Conservation (phyloP, 2,113 vertebrate species). For the Spea multiplicata region DNA sequence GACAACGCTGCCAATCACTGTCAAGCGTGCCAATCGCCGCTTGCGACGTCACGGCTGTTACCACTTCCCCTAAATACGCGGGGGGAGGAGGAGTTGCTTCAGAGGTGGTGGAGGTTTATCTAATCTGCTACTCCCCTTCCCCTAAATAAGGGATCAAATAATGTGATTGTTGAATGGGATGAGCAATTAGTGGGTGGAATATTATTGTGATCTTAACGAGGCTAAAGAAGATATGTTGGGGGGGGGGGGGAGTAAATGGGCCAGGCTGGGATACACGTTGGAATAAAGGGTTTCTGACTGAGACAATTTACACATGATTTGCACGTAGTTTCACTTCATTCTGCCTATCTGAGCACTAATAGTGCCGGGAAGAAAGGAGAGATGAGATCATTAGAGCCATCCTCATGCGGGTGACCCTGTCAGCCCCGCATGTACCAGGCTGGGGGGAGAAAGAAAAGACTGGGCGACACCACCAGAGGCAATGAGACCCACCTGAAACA, state of each 20-base stretch:
- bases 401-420: slow-evolving; percentile 59
- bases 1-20: slow-evolving; percentile 99
- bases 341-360: slow-evolving; percentile 72
- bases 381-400: slow-evolving; percentile 73
- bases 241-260: slow-evolving; percentile 76
- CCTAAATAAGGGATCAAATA: slow-evolving; percentile 80
- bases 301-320: slow-evolving; percentile 76
- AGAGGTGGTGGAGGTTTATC: slow-evolving; percentile 83
- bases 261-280: slow-evolving; percentile 74
- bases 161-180: slow-evolving; percentile 87
- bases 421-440: slow-evolving; percentile 46
- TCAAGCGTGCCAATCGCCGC: slow-evolving; percentile 99
- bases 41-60: slow-evolving; percentile 97
- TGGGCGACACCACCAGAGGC: slow-evolving; percentile 3
- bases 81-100: slow-evolving; percentile 60
- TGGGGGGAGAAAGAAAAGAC: slow-evolving; percentile 20
- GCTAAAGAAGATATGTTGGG: slow-evolving; percentile 80
- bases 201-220: slow-evolving; percentile 89
- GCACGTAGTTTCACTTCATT: slow-evolving; percentile 72
- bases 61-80: slow-evolving; percentile 80
- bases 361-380: slow-evolving; percentile 67
- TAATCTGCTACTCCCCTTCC: slow-evolving; percentile 72
- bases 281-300: slow-evolving; percentile 71
- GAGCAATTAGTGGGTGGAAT: slow-evolving; percentile 90
- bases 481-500: not conserved